Evolutionary conservation across 1,140 invertebrate species (phyloP).

Genomic region (Tyrophagus putrescentiae): DNA sequence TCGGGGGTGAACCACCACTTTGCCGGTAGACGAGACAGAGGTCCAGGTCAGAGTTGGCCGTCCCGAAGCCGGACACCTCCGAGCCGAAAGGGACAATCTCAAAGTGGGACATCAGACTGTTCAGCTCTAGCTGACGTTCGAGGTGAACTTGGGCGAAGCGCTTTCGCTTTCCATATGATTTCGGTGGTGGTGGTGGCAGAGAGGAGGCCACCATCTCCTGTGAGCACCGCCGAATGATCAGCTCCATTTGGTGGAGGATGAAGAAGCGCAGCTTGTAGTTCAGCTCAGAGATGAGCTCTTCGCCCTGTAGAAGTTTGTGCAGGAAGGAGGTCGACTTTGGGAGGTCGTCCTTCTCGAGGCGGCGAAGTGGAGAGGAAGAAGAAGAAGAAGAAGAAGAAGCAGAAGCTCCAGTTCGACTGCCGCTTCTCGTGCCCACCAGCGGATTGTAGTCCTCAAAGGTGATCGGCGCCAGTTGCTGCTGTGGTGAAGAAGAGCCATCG

Average conservation of each 20-base stretch:
- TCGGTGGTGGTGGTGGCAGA: not conserved
- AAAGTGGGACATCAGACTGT: conserved; percentile 1
- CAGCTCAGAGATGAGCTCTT: not conserved
- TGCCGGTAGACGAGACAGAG: not conserved
- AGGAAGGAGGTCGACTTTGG: not conserved
- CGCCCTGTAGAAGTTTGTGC: not conserved
- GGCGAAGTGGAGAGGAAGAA: no score
- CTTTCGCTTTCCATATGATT: not conserved
- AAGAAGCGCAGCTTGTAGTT: not conserved
- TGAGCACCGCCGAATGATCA: not conserved
- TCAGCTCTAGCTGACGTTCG: no score
- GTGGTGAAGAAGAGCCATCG: not conserved
- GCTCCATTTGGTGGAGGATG: conserved; percentile 4
- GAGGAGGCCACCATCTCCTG: no score
- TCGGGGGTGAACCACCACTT: not conserved
- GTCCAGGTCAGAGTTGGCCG: not conserved
- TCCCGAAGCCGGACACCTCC: conserved; percentile 11
- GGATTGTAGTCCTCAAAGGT: not conserved
- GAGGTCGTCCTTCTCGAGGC: not conserved
- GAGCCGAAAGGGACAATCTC: conserved; percentile 1
- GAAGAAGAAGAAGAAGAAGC: no score
- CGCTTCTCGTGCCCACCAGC: not conserved
- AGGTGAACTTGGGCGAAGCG: not conserved
- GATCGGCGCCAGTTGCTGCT: not conserved
- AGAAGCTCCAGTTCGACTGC: no score